A percentile compares a stretch with the other conserved stretches of the same genome.
Evolutionary conservation across 2,797 vertebrate species (phyloP).

Genomic region (Hemibagrus guttatus): DNA sequence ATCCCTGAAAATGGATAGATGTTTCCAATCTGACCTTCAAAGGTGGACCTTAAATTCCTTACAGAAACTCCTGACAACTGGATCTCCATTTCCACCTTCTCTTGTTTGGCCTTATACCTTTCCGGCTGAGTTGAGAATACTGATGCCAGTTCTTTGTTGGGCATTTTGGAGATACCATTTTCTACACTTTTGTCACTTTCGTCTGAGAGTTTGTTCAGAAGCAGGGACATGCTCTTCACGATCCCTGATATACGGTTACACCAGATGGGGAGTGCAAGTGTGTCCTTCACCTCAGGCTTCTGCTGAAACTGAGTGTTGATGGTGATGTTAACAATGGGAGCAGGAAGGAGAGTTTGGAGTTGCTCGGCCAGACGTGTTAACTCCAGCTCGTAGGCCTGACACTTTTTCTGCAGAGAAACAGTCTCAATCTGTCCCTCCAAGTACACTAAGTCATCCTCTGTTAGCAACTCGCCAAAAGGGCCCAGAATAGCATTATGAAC

Average conservation of each 20-base stretch:
- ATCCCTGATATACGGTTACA: conserved; percentile 85
- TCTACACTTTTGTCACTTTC: conserved; percentile 50
- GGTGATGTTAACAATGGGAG: conserved; percentile 84
- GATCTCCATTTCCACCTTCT: conserved; percentile 81
- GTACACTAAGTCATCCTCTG: conserved; percentile 84
- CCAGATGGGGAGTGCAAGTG: conserved; percentile 79
- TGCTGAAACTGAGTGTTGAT: conserved; percentile 79
- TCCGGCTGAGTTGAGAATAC: conserved; percentile 72
- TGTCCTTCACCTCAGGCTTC: conserved; percentile 62
- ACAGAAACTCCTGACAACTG: conserved; percentile 88
- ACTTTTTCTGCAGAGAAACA: conserved; percentile 82
- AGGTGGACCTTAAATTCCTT: conserved; percentile 80
- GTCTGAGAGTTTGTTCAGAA: conserved; percentile 77
- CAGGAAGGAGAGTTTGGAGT: conserved; percentile 83
- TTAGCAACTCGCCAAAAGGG: conserved; percentile 92
- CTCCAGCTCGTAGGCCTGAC: conserved; percentile 84
- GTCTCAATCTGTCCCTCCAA: conserved; percentile 87
- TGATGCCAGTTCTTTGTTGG: conserved; percentile 70
- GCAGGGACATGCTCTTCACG: conserved; percentile 82
- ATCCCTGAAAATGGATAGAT: conserved; percentile 73
- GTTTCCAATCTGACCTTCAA: conserved; percentile 77
- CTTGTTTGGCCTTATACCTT: conserved; percentile 66
- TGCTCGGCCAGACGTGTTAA: conserved; percentile 81
- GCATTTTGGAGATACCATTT: conserved; percentile 65
- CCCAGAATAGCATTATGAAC: conserved; percentile 85